Evolutionary conservation across 2,888 invertebrate species (phyloP), one percentile per base, ranked within the genome.

Genomic region (Dendrolimus pini): DNA sequence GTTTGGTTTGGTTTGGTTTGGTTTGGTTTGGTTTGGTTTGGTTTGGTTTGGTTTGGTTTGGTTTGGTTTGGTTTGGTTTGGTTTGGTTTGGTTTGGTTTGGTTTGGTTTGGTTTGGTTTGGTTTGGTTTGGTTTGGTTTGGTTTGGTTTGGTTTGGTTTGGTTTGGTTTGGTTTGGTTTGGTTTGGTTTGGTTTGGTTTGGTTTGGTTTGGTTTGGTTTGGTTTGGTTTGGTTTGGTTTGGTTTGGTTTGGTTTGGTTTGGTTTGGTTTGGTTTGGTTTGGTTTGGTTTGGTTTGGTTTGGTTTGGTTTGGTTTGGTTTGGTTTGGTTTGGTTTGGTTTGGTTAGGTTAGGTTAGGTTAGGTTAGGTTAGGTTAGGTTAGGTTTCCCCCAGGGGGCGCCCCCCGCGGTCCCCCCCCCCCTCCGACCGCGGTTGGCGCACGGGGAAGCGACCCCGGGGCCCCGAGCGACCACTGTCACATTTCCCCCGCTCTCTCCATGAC

Each of bases 291-390:
- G 61, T 61, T 61, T 59, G 61, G 61, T 61, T 61, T 58, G 61
- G 61, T 61, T 61, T 59, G 59, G 62, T 62, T 60, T 58, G 61
- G 61, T 61, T 61, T 59, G 61, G 60, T 60, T 60, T 56, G 60
- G 60, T 60, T 60, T 58, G 60, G 60, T 60, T 61, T 56, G 59
- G 61, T 61, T 61, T 59, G 61, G 61, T 61, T 61, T 59, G 61
- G 61, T 61, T 61, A 61, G 61, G 61, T 61, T 61, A 61, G 61
- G 61, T 60, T 61, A 60, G 61, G 61, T 61, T 61, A 61, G 61
- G 61, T 61, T 61, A 61, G 61, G 61, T 61, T 61, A 61, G 61
- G 61, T 61, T 61, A 59, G 61, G 61, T 61, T 61, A 59, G 61
- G 61, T 61, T 61, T n/a, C n/a, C n/a, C n/a, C 18, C 18, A 18